Evolutionary conservation across 2,888 invertebrate genomes (phyloP).

Genomic region (Galeruca laticollis): DNA sequence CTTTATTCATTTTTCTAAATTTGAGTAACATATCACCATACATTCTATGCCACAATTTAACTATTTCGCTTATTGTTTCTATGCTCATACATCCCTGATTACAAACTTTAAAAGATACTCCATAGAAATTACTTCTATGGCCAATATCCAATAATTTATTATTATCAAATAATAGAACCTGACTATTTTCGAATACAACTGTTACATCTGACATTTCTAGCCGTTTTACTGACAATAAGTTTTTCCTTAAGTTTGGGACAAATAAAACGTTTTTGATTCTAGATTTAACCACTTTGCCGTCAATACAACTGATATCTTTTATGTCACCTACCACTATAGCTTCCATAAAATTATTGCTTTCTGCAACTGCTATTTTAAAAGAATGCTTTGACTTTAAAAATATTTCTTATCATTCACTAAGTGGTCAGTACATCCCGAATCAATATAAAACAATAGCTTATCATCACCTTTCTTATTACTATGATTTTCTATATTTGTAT

Average conservation of each 20-base stretch:
- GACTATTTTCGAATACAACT: conserved; percentile 1
- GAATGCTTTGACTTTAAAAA: neutral
- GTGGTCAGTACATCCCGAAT: neutral
- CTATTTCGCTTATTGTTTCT: too few species aligned
- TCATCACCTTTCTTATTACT: neutral
- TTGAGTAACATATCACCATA: too few species aligned
- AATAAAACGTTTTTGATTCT: neutral
- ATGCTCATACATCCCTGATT: neutral
- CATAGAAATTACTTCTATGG: neutral
- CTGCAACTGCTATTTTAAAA: conserved; percentile 2
- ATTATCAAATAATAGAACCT: neutral
- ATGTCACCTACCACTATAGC: neutral
- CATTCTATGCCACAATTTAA: too few species aligned
- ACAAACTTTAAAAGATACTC: neutral
- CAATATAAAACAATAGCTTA: neutral
- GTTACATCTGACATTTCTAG: too few species aligned
- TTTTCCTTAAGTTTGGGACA: too few species aligned
- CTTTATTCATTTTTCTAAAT: too few species aligned
- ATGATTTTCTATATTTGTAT: neutral
- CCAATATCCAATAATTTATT: neutral
- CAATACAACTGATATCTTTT: neutral
- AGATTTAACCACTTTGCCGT: conserved; percentile 1
- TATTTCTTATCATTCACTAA: conserved; percentile 3
- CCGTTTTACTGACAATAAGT: too few species aligned
- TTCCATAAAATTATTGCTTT: neutral